These are phyloP conservation scores for Labeo catla DNA, from an alignment of 2,113 vertebrate genomes.

Conservation along the genomic window DNA sequence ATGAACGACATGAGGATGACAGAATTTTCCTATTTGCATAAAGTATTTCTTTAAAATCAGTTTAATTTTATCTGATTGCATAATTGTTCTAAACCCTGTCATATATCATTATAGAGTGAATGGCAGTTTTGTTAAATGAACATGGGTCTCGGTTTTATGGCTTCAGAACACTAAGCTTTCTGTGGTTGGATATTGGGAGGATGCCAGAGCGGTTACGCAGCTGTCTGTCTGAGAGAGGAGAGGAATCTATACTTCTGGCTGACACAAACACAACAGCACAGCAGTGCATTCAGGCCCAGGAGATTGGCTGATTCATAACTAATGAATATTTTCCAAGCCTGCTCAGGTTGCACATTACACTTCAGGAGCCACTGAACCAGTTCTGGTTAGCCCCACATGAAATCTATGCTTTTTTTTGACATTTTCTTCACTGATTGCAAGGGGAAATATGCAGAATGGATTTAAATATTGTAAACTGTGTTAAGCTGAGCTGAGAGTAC, in stretches of 20 bases:
- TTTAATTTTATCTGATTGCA: not conserved
- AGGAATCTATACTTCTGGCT: constrained; percentile 67
- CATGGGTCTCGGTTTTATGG: not conserved
- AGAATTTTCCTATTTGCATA: not conserved
- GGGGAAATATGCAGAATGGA: not conserved
- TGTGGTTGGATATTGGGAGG: constrained; percentile 57
- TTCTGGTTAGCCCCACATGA: constrained; percentile 6
- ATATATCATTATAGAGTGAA: constrained; percentile 50
- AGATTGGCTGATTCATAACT: constrained; percentile 63
- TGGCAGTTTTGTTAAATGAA: constrained; percentile 39
- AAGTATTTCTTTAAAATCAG: not conserved
- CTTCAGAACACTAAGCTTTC: constrained; percentile 44
- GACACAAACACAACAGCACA: constrained; percentile 64
- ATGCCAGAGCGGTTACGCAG: constrained; percentile 71
- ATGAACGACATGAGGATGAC: too few species aligned
- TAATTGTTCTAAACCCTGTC: constrained; percentile 49
- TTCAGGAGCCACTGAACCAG: constrained; percentile 22
- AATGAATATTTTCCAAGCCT: constrained; percentile 68
- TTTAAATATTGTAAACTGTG: constrained; percentile 1
- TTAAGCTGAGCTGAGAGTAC: not conserved
- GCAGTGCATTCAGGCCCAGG: constrained; percentile 38
- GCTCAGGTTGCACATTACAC: constrained; percentile 19
- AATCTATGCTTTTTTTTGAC: not conserved
- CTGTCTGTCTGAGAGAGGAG: constrained; percentile 65
- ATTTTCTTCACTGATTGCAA: not conserved